Conservation (phyloP, 2,888 invertebrate species). For the Tenthredo distinguenda region DNA sequence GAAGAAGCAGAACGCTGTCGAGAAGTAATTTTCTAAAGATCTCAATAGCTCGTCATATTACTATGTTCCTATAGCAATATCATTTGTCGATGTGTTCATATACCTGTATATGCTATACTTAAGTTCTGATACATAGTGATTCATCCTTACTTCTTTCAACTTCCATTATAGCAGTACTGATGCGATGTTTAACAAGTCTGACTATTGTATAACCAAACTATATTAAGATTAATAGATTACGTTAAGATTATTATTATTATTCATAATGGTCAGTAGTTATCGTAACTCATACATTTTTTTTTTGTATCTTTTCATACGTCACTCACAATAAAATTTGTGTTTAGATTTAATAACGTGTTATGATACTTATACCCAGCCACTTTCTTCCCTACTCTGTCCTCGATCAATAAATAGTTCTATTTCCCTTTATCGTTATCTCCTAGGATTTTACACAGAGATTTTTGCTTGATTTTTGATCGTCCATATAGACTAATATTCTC, state of each 20-base stretch:
- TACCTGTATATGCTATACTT: background rate
- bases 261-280: background rate
- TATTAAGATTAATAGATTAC: background rate
- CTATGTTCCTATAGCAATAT: constrained; percentile 6
- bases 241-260: background rate
- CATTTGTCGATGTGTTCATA: background rate
- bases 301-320: background rate
- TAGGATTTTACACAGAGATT: background rate
- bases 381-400: background rate
- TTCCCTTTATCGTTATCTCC: background rate
- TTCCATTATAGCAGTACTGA: background rate
- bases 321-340: background rate
- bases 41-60: background rate
- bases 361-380: background rate
- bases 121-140: background rate
- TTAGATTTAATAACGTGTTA: background rate
- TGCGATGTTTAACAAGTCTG: constrained; percentile 17
- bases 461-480: background rate
- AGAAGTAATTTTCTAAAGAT: constrained; percentile 25
- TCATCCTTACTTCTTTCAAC: background rate
- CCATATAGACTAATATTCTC: background rate
- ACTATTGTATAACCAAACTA: constrained; percentile 21
- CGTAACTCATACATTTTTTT: background rate
- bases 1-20: constrained; percentile 4
- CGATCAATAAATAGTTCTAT: background rate